Evolutionary conservation across 2,113 vertebrate species (phyloP).

Genomic region (Empidonax traillii): DNA sequence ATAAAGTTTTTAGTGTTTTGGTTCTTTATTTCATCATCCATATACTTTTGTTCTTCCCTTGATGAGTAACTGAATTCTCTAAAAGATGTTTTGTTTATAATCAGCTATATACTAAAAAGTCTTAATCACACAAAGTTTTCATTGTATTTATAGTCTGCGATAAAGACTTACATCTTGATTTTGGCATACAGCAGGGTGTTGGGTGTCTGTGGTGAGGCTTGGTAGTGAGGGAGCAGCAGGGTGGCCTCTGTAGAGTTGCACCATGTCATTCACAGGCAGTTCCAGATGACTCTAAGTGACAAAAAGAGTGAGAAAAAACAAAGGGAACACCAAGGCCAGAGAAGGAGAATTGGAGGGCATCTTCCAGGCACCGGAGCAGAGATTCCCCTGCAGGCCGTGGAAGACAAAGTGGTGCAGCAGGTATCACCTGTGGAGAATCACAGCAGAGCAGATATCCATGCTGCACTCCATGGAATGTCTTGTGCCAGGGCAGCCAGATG

Average conservation of each 20-base stretch:
- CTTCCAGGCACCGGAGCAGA: background rate
- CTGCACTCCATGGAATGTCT: background rate
- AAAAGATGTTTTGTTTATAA: background rate
- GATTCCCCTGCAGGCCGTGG: background rate
- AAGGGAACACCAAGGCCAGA: background rate
- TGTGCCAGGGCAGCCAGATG: background rate
- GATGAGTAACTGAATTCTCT: background rate
- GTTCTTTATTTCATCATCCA: background rate
- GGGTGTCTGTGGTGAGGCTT: background rate
- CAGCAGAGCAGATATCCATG: background rate
- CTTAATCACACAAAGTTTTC: background rate
- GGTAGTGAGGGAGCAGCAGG: background rate
- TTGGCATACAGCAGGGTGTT: background rate
- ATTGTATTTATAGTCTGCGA: background rate
- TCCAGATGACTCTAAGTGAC: rapidly evolving
- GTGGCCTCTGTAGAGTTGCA: background rate
- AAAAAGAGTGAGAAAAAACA: background rate
- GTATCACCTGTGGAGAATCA: background rate
- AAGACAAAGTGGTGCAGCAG: background rate
- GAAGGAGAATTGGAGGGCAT: background rate
- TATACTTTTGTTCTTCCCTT: background rate
- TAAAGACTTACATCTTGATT: background rate
- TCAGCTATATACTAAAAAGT: background rate
- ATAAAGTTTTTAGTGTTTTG: background rate
- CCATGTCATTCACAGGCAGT: rapidly evolving